Base-by-base conservation (phyloP, 2,797 vertebrate genomes). In the Austrolebias charrua region DNA sequence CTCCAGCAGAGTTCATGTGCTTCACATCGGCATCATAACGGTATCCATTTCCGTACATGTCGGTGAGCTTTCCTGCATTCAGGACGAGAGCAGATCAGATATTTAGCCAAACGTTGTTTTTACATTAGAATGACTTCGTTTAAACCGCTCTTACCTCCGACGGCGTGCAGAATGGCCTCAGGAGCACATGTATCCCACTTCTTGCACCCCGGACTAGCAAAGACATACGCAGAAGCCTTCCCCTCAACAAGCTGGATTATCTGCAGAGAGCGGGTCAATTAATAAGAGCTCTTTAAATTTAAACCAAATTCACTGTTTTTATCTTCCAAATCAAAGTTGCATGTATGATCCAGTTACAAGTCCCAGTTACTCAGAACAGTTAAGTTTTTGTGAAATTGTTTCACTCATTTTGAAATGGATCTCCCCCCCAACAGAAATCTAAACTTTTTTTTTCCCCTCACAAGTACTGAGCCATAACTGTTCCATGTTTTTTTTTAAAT, bases 161-260 rank as follows among this genome's bases (percentile, higher is more conserved):
- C 95, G 16, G 96, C 94, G 46, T 94, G 94, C 29, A 98, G 91
- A 72, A 99, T 94, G 47, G 96, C 97, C 82, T 99, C 97, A 8
- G 97, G 94, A 55, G 94, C 96, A 62, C 98, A 99, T 0, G 96
- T 99, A 79, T 99, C 97, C 97, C 97, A 99, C 73, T 99, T 99
- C 81, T 99, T 99, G 83, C 95, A 96, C 2, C 98, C 98, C 16
- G 93, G 95, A 86, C 98, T 99, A 10, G 97, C 97, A 79, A 98
- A 99, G 24, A 99, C 93, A 12, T 98, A 99, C 18, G 96, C 97
- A 29, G 96, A 98, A n/a, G 97, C 98, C 67, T 94, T 96, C 50
- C 97, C 98, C 85, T 99, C 98, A 71, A 99, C 89, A 14, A 99
- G 94, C 54, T 98, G 96, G 83, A 99, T 95, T 59, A 99, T 94